phyloP scores from a whole-genome alignment of 2,888 invertebrate genomes.

The Priapulus caudatus region DNA sequence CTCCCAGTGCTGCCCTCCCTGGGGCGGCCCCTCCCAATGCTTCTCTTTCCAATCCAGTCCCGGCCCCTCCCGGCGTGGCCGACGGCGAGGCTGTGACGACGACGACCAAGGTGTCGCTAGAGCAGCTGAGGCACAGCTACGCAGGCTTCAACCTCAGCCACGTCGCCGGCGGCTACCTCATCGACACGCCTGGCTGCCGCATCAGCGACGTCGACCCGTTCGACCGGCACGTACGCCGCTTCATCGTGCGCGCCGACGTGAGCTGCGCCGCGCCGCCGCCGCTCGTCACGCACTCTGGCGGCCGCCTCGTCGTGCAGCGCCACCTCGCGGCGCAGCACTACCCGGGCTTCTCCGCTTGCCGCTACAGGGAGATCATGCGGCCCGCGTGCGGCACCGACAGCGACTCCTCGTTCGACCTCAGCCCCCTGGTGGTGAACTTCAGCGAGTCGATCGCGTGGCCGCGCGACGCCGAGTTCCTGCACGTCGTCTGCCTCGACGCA shows the following conservation, averaged over 20 bases:
- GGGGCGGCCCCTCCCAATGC: too few relatives aligned
- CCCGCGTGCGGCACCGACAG: neutral
- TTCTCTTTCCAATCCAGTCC: too few relatives aligned
- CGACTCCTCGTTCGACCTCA: neutral
- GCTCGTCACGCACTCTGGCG: slow-evolving; percentile 15
- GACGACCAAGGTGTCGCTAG: too few relatives aligned
- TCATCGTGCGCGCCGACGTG: slow-evolving; percentile 22
- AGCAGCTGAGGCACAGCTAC: neutral
- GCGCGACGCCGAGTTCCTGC: neutral
- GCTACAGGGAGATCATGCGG: neutral
- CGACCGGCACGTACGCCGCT: slow-evolving; percentile 23
- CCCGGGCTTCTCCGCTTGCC: neutral
- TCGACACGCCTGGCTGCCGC: slow-evolving; percentile 30
- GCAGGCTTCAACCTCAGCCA: neutral
- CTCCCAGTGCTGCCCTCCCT: too few relatives aligned
- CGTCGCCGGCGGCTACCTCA: slow-evolving; percentile 23
- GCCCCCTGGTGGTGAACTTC: neutral
- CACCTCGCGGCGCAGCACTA: neutral
- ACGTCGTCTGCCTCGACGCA: neutral
- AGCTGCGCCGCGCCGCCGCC: slow-evolving; percentile 23
- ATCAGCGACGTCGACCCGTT: slow-evolving; percentile 33
- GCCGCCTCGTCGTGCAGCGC: neutral
- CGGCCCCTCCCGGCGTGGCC: too few relatives aligned
- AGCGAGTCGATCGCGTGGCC: neutral
- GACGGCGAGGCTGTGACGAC: too few relatives aligned